Evolutionary conservation across 2,797 vertebrate genomes (phyloP), one percentile per base, ranked within the genome.

Genomic region (Eulemur albifrons): DNA sequence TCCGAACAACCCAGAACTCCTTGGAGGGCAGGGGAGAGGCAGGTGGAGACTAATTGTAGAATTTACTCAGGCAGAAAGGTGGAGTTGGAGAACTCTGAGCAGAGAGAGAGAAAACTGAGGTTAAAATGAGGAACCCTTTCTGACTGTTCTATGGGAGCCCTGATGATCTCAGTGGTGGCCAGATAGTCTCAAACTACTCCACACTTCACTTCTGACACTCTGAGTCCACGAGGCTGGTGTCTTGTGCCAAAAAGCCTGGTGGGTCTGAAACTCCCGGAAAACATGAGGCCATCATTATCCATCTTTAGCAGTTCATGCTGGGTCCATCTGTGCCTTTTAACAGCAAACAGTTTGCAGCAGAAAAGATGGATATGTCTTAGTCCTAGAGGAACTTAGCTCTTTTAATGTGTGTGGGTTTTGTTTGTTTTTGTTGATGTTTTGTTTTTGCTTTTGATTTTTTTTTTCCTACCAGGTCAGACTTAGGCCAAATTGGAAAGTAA

Each of bases 261-360:
- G 54, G 70, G n/a, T 89, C 35, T 87, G 17, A 61, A 80, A 30
- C 25, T 70, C 59, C 87, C 59, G 48, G 50, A 81, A 89, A 63
- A 73, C 57, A 88, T 11, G 59, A 63, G 57, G 54, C 48, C 25
- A 23, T 90, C 67, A 35, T 84, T 76, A 95, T 57, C 76, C 72
- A 79, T 94, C 90, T 52, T 92, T 52, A 40, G 38, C 83, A 82
- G n/a, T 81, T 94, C 93, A 21, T 65, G 90, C 96, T 88, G 84
- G 27, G 67, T 40, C 95, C 95, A 92, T 95, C 95, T 93, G 92
- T 80, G 72, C 72, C 54, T 97, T 87, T 92, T 43, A 76, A 59
- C 23, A 93, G 80, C 25, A 3, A 43, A n/a, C 72, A 35, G 84
- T 63, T 73, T 76, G 59, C 21, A 57, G 80, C 18, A 45, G 38